A percentile compares a stretch with the other conserved stretches of the same genome.
phyloP scores from a whole-genome alignment of 2,888 invertebrate genomes.

The Andrena marginata region DNA sequence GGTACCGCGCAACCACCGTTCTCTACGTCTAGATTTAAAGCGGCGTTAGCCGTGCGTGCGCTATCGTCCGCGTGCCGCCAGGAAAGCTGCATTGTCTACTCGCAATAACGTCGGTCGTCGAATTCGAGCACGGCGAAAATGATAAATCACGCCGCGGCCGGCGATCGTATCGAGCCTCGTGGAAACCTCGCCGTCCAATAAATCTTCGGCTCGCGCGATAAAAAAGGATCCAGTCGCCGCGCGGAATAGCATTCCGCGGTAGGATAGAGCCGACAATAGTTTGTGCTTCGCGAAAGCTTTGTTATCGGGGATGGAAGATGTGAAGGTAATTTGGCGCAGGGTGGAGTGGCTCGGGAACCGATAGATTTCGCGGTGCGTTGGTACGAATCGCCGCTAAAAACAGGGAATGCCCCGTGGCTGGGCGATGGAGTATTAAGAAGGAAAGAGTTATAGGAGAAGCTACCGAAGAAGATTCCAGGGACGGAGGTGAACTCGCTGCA shows the following conservation, averaged over 20 bases:
- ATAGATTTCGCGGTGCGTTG: too few species aligned
- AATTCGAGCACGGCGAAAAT: slow-evolving; percentile 51
- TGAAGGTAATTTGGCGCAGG: too few species aligned
- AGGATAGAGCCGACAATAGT: background rate
- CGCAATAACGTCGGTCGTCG: slow-evolving; percentile 58
- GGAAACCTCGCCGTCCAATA: slow-evolving; percentile 51
- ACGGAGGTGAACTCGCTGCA: background rate
- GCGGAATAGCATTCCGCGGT: background rate
- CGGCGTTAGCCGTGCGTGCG: slow-evolving; percentile 35
- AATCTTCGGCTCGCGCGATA: slow-evolving; percentile 51
- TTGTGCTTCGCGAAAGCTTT: too few species aligned
- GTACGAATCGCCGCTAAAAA: too few species aligned
- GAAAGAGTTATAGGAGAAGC: background rate
- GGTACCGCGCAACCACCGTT: slow-evolving; percentile 38
- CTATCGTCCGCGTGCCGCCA: slow-evolving; percentile 37
- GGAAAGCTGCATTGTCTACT: slow-evolving; percentile 29
- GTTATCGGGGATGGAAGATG: too few species aligned
- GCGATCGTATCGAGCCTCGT: slow-evolving; percentile 61
- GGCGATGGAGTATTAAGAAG: too few species aligned
- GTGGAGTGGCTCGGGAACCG: too few species aligned
- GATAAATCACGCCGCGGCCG: slow-evolving; percentile 61
- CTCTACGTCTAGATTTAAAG: background rate
- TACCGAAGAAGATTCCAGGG: slow-evolving; percentile 1
- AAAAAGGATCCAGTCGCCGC: slow-evolving; percentile 17
- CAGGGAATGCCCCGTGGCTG: too few species aligned